Conservation (phyloP, 2,113 vertebrate genomes). For the Alouatta palliata region DNA sequence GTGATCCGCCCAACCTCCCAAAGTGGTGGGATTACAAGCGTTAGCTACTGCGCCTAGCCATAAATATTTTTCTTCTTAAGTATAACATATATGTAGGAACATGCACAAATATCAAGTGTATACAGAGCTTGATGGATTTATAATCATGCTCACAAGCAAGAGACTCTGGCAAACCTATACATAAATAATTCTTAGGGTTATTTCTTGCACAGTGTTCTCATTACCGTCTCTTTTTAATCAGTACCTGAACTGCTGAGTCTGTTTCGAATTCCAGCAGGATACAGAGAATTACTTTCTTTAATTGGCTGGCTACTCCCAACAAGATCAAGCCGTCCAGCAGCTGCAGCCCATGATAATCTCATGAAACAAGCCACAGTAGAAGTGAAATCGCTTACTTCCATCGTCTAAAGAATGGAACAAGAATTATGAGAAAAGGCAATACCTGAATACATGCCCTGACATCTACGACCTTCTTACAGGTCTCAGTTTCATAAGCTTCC, state of each 20-base stretch:
- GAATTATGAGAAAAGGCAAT: neutral
- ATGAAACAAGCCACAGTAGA: constrained; percentile 98
- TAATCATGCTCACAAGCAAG: neutral
- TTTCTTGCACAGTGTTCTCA: neutral
- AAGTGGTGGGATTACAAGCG: too few relatives aligned
- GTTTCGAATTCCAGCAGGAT: constrained; percentile 93
- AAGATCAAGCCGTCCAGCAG: constrained; percentile 95
- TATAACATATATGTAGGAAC: neutral
- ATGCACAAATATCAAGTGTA: neutral
- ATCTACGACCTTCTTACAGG: neutral
- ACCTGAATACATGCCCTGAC: neutral
- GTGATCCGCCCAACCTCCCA: too few relatives aligned
- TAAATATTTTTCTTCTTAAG: neutral
- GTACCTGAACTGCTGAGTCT: constrained; percentile 98
- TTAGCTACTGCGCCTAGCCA: too few relatives aligned
- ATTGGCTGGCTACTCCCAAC: constrained; percentile 98
- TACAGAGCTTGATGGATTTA: neutral
- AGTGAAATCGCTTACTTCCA: constrained; percentile 98
- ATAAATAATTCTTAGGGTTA: neutral
- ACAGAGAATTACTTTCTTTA: constrained; percentile 94
- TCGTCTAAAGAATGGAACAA: constrained; percentile 87
- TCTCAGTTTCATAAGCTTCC: neutral
- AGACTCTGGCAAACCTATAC: neutral
- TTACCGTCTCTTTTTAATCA: neutral
- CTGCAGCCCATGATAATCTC: constrained; percentile 97